Base-by-base conservation (phyloP, 2,113 vertebrate species). In the Labrus mixtus region DNA sequence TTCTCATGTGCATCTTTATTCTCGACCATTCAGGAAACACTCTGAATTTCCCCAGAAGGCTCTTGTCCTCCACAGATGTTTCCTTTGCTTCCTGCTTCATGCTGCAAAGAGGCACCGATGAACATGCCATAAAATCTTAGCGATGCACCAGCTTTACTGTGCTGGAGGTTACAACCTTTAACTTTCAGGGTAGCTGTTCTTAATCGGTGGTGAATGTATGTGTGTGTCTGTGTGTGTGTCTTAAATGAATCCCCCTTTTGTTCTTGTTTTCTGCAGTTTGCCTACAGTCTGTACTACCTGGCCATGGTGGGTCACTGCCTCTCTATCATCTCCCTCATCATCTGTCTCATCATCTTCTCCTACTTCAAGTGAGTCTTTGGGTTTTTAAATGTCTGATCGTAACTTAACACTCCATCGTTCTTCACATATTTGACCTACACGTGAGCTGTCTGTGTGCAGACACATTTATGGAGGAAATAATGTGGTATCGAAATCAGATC, bases 271-370 rank as follows among this genome's bases (percentile, higher is more conserved):
- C 46, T 73, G 20, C 86, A 95, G 95, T 63, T 93, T 53, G 81
- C 91, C n/a, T 53, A 82, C 39, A 91, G 87, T 63, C 61, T 88
- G 11, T 95, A 93, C 84, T 95, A 94, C 77, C 68, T 95, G 81
- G 90, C 93, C 25, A 73, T 95, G 84, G 78, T 93, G 53, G 95
- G 95, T 63, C 91, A 95, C 1, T 68, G 79, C 10, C 85, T 95
- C 39, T 95, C 95, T 45, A 85, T 95, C 25, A 71, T 94, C 22
- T 95, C 94, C 29, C 89, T 95, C 20, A 60, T 95, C 56, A 88
- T 95, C 78, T 93, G 92, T 46, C 89, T 95, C 22, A 77, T 89
- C 73, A 95, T 95, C 90, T 95, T 95, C 92, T 95, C 93, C 73
- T 94, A 93, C 84, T 94, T 95, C 88, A 95, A 95, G 95, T 95